phyloP scores from a whole-genome alignment of 2,888 invertebrate species.

The Drosophila engyochracea region DNA sequence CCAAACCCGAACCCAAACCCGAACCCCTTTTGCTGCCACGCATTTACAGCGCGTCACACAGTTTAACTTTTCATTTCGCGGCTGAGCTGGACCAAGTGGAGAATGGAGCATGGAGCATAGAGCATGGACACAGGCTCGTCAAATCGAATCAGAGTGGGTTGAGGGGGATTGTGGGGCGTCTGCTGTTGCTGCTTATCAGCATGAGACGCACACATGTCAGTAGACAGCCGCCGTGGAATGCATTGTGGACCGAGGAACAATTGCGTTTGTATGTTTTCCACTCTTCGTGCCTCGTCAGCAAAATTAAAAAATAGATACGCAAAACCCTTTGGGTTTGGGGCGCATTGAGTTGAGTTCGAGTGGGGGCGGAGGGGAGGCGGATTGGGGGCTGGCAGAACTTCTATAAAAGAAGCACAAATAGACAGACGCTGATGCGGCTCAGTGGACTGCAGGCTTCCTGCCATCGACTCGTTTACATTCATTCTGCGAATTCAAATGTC shows the following conservation, averaged over 20 bases:
- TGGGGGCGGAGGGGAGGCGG: too few species aligned
- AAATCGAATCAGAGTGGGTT: not conserved
- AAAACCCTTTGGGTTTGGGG: not conserved
- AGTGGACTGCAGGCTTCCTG: constrained; percentile 3
- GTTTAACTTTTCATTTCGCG: constrained; percentile 78
- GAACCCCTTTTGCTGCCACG: constrained; percentile 32
- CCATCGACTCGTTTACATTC: constrained; percentile 33
- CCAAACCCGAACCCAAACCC: not conserved
- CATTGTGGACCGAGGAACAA: constrained; percentile 75
- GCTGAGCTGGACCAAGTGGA: constrained; percentile 44
- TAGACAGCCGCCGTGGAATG: constrained; percentile 63
- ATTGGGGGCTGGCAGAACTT: constrained; percentile 45
- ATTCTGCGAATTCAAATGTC: constrained; percentile 78
- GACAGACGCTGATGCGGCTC: constrained; percentile 14
- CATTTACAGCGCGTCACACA: constrained; percentile 71
- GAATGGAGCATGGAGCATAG: not conserved
- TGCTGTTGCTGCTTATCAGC: constrained; percentile 71
- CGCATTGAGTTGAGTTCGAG: not conserved
- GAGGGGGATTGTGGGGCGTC: constrained; percentile 18
- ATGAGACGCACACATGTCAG: constrained; percentile 79
- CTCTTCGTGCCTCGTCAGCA: constrained; percentile 72
- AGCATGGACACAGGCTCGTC: constrained; percentile 1
- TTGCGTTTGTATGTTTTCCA: constrained; percentile 77
- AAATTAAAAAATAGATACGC: constrained; percentile 82
- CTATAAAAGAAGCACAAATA: constrained; percentile 51